Evolutionary conservation across 2,797 vertebrate genomes (phyloP).

Genomic region (Sus cebifrons): DNA sequence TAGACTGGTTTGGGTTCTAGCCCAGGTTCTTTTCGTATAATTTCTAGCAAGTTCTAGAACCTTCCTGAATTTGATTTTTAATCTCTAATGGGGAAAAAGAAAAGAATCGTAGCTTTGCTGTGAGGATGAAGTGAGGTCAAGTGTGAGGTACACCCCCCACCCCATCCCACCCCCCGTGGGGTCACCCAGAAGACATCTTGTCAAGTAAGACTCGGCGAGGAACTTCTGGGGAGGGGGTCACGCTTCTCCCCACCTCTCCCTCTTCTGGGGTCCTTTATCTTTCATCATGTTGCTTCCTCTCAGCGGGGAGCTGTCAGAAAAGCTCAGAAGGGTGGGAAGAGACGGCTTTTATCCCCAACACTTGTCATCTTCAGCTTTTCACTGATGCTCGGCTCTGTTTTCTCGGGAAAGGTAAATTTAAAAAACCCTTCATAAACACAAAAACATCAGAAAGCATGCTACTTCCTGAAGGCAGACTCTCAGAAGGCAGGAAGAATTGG

Average conservation of each 20-base stretch:
- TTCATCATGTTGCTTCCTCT: no score
- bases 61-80: neutral
- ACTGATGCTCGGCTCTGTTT: neutral
- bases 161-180: accelerated
- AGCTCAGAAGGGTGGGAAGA: neutral
- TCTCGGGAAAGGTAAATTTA: neutral
- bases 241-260: neutral
- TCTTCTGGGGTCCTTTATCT: no score
- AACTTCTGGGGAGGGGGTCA: neutral
- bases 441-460: neutral
- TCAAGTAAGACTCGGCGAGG: neutral
- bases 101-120: neutral
- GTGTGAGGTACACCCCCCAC: neutral
- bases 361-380: neutral
- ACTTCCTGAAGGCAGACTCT: neutral
- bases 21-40: neutral
- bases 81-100: neutral
- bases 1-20: neutral
- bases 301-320: neutral
- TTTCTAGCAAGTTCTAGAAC: neutral
- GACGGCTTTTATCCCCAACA: neutral
- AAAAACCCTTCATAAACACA: neutral
- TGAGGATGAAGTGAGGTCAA: neutral
- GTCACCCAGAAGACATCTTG: neutral
- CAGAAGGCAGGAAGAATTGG: neutral